Base-by-base conservation (phyloP, 1,140 invertebrate genomes). In the Episyrphus balteatus region DNA sequence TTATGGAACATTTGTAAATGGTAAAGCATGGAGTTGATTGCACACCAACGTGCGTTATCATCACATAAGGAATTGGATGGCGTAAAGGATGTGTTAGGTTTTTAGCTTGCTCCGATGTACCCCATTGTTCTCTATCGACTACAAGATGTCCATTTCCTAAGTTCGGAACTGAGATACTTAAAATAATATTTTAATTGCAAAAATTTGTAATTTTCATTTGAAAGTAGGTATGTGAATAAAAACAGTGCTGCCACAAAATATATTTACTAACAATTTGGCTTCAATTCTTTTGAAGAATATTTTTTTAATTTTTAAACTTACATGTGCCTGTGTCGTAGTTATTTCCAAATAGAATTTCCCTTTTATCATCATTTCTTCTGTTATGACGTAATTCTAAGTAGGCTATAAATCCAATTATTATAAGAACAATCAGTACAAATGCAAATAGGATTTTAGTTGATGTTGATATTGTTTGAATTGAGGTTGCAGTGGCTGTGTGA, bases 91-190 rank as follows among this genome's bases (percentile, higher is more conserved):
- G 43, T 7, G 15, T 50, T 5, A 68, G 51, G 2, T 41, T 34
- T 17, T 31, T 42, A 3, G 42, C 42, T 1, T 59, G 57, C 6
- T 69, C 70, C 44, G 73, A 61, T 10, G 74, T 69, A 15, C 65
- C 65, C 75, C 75, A 78, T 51, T 72, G 66, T 3, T 53, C 36
- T 5, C 75, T 62, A 36, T 66, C 49, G 37, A 75, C 57, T 32
- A 71, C 52, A 14, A 62, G 55, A 51, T 66, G 62, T 43, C 62
- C 62, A 42, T 65, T 65, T 65, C 62, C 62, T 62, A 66, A 49
- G 62, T 65, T 66, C 5, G 62, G 60, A 62, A 66, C 62, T 66
- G 53, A 44, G 54, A 38, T 57, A 54, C 49, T 51, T 46, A 9
- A 53, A 53, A 51, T 51, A 42, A 59, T 54, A 61, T 56, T n/a